These are phyloP conservation scores for Neoarius graeffei DNA, from an alignment of 2,113 vertebrate genomes.

Conservation along the genomic window DNA sequence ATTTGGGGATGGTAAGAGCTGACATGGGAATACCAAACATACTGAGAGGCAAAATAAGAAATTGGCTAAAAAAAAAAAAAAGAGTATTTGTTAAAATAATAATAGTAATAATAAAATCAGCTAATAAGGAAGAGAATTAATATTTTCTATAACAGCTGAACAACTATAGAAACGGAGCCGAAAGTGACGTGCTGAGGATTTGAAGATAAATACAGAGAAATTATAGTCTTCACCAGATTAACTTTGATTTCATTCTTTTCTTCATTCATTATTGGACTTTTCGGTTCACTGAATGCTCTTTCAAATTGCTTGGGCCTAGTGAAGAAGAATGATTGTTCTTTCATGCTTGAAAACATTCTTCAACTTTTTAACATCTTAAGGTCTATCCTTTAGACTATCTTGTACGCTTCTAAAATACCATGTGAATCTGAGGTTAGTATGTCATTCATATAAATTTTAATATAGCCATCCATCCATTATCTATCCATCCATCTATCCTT, in stretches of 20 bases:
- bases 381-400: background rate
- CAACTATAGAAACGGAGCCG: background rate
- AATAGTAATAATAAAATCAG: background rate
- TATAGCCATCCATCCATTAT: too few species aligned
- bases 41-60: background rate
- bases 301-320: background rate
- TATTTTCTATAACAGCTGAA: background rate
- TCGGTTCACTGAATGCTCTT: conserved; percentile 13
- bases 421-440: background rate
- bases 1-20: background rate
- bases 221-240: background rate
- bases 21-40: background rate
- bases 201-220: conserved; percentile 10
- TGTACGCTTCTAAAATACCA: background rate
- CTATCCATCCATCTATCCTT: too few species aligned
- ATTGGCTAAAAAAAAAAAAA: background rate
- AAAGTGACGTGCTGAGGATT: background rate
- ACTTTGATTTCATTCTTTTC: conserved; percentile 16
- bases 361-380: background rate
- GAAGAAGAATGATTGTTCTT: background rate
- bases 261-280: conserved; percentile 41
- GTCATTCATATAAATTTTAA: background rate
- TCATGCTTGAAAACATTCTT: conserved; percentile 1
- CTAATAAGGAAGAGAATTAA: background rate
- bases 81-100: background rate